A percentile compares a stretch with the other conserved stretches of the same genome.
Conservation (phyloP, 2,797 vertebrate genomes). For the Hylomyscus alleni region DNA sequence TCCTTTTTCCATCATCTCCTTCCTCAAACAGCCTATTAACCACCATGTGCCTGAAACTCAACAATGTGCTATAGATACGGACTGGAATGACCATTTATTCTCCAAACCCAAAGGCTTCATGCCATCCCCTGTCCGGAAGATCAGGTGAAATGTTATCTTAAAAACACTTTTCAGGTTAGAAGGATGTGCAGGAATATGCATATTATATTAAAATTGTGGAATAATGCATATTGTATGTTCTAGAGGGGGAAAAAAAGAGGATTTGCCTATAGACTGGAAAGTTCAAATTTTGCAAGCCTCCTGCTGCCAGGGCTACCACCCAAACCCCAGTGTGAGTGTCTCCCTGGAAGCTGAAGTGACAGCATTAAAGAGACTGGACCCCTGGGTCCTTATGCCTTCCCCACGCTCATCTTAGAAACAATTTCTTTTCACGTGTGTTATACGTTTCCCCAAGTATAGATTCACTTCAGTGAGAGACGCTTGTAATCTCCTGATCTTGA, state of each 20-base stretch:
- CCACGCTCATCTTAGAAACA: neutral
- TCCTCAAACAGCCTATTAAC: neutral
- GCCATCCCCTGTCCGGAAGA: neutral
- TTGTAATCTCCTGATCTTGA: neutral
- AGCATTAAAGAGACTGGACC: neutral
- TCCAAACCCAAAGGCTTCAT: neutral
- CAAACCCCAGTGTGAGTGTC: accelerated
- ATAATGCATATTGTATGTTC: neutral
- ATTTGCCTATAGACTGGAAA: neutral
- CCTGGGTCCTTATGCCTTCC: neutral
- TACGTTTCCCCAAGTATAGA: neutral
- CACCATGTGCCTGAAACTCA: neutral
- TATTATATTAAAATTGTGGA: neutral
- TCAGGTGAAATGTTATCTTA: neutral
- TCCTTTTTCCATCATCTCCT: neutral
- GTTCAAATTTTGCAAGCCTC: neutral
- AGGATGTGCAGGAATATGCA: neutral
- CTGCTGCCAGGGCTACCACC: neutral
- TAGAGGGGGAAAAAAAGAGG: neutral
- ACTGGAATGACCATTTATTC: neutral
- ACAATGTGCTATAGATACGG: too few species aligned
- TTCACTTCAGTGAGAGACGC: neutral
- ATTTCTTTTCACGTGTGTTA: neutral
- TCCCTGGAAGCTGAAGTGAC: neutral
- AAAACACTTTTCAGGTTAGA: neutral